phyloP scores from a whole-genome alignment of 2,797 vertebrate species.

The Orestias chungarensis region DNA sequence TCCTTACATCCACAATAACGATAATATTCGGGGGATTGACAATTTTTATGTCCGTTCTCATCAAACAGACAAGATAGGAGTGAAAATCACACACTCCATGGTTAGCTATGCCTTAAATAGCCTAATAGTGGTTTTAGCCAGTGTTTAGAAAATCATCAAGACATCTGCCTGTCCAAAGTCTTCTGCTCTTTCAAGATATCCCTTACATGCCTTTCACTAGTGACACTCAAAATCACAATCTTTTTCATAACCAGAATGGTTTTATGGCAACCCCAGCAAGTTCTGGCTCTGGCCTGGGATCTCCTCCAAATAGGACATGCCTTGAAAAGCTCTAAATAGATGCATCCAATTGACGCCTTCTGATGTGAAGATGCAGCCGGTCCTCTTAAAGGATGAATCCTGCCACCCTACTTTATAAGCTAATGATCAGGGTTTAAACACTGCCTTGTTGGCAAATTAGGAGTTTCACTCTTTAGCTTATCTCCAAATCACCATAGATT shows the following conservation, averaged over 20 bases:
- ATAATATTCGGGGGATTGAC: slow-evolving; percentile 63
- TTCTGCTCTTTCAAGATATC: not conserved
- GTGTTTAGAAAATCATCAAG: not conserved
- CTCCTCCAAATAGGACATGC: not conserved
- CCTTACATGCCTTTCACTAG: not conserved
- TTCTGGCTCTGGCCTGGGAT: not conserved
- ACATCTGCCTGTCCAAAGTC: not conserved
- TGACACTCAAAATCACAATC: not conserved
- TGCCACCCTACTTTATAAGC: not conserved
- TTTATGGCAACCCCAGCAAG: not conserved
- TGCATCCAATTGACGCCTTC: not conserved
- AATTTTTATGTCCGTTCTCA: slow-evolving; percentile 64
- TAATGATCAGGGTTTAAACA: not conserved
- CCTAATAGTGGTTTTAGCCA: not conserved
- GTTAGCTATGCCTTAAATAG: slow-evolving; percentile 11
- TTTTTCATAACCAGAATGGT: not conserved
- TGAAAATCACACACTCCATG: slow-evolving; percentile 8
- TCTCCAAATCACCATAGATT: not conserved
- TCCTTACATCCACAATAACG: slow-evolving; percentile 55
- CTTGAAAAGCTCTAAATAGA: not conserved
- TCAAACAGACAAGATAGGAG: slow-evolving; percentile 50
- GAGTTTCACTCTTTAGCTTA: not conserved
- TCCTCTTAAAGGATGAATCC: not conserved
- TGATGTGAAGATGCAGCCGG: not conserved
- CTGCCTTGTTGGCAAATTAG: not conserved